phyloP scores from a whole-genome alignment of 2,888 invertebrate species.

The Eurytoma adleriae region DNA sequence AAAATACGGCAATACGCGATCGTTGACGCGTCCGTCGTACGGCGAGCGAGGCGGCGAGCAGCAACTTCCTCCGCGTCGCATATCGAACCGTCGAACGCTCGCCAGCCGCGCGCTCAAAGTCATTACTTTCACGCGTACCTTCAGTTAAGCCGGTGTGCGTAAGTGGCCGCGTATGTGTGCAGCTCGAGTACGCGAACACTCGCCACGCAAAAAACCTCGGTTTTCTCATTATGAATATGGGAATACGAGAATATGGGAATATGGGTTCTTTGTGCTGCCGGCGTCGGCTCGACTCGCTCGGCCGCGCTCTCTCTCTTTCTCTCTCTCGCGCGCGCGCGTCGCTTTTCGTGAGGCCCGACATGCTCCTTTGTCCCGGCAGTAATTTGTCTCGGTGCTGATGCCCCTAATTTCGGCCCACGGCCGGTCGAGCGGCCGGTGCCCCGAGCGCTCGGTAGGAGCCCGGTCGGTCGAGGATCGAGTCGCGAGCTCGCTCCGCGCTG shows the following conservation, averaged over 20 bases:
- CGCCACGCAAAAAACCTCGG: constrained; percentile 34
- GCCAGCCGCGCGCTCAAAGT: constrained; percentile 5
- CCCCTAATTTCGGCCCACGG: no score
- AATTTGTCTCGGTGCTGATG: no score
- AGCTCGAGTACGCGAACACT: neutral
- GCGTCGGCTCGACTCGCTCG: neutral
- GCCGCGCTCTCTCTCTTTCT: constrained; percentile 16
- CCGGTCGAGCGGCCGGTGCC: no score
- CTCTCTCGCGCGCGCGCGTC: neutral
- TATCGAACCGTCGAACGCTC: no score
- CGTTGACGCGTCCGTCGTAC: no score
- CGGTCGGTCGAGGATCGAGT: no score
- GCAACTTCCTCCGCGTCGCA: no score
- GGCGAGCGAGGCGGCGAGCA: no score
- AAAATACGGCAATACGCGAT: no score
- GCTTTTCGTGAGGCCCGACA: constrained; percentile 5
- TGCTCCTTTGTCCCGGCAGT: no score
- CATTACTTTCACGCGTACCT: constrained; percentile 47
- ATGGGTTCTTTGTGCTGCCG: constrained; percentile 38
- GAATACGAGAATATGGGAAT: neutral
- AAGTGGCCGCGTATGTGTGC: neutral
- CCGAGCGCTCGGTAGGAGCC: no score
- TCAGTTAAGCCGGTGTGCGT: constrained; percentile 9
- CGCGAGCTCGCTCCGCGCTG: no score
- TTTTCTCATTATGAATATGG: constrained; percentile 48